Base-by-base conservation (phyloP, 2,888 invertebrate species). In the Platycnemis pennipes region DNA sequence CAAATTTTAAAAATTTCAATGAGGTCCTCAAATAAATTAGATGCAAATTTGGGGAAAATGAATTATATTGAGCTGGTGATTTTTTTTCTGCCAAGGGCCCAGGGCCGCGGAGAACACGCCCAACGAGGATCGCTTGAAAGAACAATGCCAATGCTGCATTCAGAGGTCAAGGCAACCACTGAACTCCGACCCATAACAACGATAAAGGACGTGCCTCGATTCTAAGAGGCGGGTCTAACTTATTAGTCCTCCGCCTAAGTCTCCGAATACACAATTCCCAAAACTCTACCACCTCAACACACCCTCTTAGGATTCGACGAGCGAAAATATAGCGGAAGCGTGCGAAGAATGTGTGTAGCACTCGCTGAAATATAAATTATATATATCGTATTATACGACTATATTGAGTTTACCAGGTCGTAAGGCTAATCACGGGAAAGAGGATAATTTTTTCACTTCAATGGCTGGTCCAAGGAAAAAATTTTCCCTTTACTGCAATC, bases 171-270 rank as follows among this genome's bases (percentile, higher is more conserved):
- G 77, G 77, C 37, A 77, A 77, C 31, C 77, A 37, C 8, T 77
- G 77, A 77, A 77, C 77, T 77, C 37, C 63, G 77, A 77, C 77
- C 77, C 77, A 77, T 37, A 77, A 77, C 31, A 77, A 77, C 31
- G 37, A 37, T 37, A 77, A 16, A 77, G 37, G 77, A 77, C 5
- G 69, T 69, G 77, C n/a, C 77, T 77, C 37, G 37, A n/a, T 16
- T 11, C 0, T 4, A 37, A 2, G 13, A 37, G 77, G 37, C 13
- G 31, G 37, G 7, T 2, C 37, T 31, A 11, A 11, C 31, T 8
- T n/a, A 63, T 69, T 69, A 31, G n/a, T 7, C 69, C 31, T 69
- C 31, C 31, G 31, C 31, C 63, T 69, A 11, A 31, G 77, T 37
- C 37, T 77, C 37, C 13, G 26, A 13, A 13, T 2, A 11, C 11